Conservation (phyloP, 2,113 vertebrate species). For the Otus sunia region DNA sequence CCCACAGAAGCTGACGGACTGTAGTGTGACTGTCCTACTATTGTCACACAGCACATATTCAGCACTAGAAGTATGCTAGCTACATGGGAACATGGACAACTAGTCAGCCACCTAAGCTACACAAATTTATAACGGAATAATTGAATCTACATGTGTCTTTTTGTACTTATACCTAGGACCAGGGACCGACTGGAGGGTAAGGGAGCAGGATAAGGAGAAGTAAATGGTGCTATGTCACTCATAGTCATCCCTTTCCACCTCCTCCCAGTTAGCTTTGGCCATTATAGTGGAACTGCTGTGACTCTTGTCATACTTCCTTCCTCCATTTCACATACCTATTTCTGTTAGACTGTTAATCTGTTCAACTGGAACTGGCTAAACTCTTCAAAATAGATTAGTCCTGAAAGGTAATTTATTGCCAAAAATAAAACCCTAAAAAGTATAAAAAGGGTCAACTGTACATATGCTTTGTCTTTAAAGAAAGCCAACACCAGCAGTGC, state of each 20-base stretch:
- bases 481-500: background rate
- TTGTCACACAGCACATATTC: background rate
- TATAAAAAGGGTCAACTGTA: background rate
- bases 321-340: background rate
- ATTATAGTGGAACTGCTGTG: background rate
- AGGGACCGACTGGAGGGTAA: background rate
- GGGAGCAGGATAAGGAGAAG: background rate
- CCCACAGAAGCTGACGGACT: background rate
- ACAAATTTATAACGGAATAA: background rate
- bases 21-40: background rate
- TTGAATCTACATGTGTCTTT: background rate
- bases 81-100: background rate
- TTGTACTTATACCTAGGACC: background rate
- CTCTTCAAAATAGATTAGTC: background rate
- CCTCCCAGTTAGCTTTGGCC: background rate
- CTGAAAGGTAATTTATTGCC: background rate
- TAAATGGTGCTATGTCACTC: background rate
- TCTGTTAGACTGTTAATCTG: background rate
- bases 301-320: background rate
- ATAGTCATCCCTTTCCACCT: background rate
- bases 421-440: background rate
- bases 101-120: background rate
- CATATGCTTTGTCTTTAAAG: background rate
- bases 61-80: background rate
- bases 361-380: background rate